These are phyloP conservation scores for Anoura caudifer DNA, from an alignment of 2,113 vertebrate species.

Conservation along the genomic window DNA sequence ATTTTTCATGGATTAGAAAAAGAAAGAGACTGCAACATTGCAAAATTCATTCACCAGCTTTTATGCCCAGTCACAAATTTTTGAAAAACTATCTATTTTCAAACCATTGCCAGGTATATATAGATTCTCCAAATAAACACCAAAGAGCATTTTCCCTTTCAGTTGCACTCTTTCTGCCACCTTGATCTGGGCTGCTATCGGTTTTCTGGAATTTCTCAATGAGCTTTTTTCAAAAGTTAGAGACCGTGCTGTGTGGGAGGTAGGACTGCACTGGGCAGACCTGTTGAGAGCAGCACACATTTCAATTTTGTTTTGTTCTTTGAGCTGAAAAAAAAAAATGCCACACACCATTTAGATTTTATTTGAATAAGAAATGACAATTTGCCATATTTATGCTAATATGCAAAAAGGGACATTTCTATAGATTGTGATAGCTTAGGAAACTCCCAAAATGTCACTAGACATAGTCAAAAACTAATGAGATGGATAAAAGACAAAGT, in stretches of 20 bases:
- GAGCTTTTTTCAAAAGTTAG: not conserved
- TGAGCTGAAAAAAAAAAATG: not conserved
- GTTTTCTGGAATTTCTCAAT: not conserved
- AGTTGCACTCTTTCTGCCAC: not conserved
- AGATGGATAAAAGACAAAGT: not conserved
- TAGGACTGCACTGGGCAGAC: not conserved
- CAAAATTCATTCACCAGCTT: conserved; percentile 57
- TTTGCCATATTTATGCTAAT: not conserved
- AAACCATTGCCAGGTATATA: conserved; percentile 49
- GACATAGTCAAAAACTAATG: not conserved
- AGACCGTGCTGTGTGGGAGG: not conserved
- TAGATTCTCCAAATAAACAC: conserved; percentile 24
- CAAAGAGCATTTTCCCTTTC: conserved; percentile 20
- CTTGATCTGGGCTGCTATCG: not conserved
- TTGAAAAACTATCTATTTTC: conserved; percentile 63
- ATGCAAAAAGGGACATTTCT: not conserved
- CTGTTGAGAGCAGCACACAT: not conserved
- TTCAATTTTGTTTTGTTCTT: not conserved
- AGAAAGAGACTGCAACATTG: conserved; percentile 1
- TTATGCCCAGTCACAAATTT: conserved; percentile 51
- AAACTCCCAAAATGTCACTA: not conserved
- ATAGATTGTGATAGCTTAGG: not conserved
- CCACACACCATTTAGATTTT: not conserved
- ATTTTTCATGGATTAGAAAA: not conserved
- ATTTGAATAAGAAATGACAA: not conserved